Base-by-base conservation (phyloP, 2,888 invertebrate species). In the Alentia gelatinosa region DNA sequence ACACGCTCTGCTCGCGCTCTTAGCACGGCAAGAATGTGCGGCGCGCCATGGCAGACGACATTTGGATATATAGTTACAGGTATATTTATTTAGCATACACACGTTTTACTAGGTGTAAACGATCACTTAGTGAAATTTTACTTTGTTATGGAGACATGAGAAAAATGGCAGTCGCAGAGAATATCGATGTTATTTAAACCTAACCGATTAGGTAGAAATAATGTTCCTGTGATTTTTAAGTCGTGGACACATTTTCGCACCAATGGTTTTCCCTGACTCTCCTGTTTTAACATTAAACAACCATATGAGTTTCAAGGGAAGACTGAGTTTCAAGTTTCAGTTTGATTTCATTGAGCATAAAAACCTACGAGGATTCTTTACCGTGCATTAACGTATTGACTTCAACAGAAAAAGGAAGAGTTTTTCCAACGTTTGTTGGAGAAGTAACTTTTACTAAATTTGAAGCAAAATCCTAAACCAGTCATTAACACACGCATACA, bases 321-420 rank as follows among this genome's bases (percentile, higher is more conserved):
- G n/a, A 4, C 5, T 56, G 56, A 37, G 39, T 39, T 39, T 37
- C 37, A 35, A 5, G 79, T 79, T 79, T 79, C 7, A 5, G 12
- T n/a, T 39, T 35, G 23, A 39, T 68, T 68, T 30, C 9, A 79
- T 79, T 79, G 12, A 37, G 4, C 37, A 37, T 68, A 68, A 68
- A n/a, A 79, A 79, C 35, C 68, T 33, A 37, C 35, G 39, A 0
- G 19, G 39, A 39, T 79, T 19, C 37, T 79, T 79, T 79, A 37
- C 37, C 35, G 5, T 79, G 79, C 79, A 79, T 79, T 79, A 37
- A 19, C n/a, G 39, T 79, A 79, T 79, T 74, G 74, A 74, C 7
- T 74, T 26, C 33, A 74, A 33, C 30, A 33, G 33, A 5, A 33
- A 74, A 74, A 74, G n/a, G n/a, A n/a, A n/a, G n/a, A n/a, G n/a